Evolutionary conservation across 2,888 invertebrate species (phyloP).

Genomic region (Cephus pygmeus): DNA sequence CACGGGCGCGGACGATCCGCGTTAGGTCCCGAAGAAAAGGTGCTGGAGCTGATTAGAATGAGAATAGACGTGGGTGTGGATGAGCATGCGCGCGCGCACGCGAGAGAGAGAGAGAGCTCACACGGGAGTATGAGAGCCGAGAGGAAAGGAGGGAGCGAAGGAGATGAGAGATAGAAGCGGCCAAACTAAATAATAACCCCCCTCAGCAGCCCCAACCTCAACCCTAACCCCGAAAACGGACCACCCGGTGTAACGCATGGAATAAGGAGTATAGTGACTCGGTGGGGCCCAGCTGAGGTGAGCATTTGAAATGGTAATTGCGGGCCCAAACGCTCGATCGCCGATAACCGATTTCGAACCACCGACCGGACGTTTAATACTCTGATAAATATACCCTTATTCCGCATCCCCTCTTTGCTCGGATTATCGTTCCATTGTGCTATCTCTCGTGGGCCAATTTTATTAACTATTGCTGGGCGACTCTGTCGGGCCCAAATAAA

Average conservation of each 20-base stretch:
- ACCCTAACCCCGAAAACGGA: constrained; percentile 51
- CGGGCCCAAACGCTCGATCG: constrained; percentile 42
- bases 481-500: too few species aligned
- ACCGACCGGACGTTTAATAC: constrained; percentile 19
- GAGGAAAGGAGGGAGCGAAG: constrained; percentile 29
- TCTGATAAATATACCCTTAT: constrained; percentile 11
- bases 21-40: constrained; percentile 43
- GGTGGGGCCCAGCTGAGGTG: constrained; percentile 39
- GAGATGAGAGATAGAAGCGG: constrained; percentile 61
- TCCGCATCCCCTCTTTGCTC: too few species aligned
- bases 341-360: constrained; percentile 54
- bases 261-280: constrained; percentile 24
- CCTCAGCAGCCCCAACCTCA: constrained; percentile 27
- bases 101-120: neutral
- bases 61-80: constrained; percentile 59
- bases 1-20: constrained; percentile 30
- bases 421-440: too few species aligned
- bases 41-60: constrained; percentile 58
- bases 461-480: too few species aligned
- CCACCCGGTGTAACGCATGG: constrained; percentile 61
- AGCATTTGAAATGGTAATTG: constrained; percentile 64
- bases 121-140: constrained; percentile 4
- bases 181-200: constrained; percentile 65
- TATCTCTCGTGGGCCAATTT: too few species aligned
- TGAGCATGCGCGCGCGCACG: constrained; percentile 21